Conservation (phyloP, 2,113 vertebrate genomes). For the Turdus rufiventris region DNA sequence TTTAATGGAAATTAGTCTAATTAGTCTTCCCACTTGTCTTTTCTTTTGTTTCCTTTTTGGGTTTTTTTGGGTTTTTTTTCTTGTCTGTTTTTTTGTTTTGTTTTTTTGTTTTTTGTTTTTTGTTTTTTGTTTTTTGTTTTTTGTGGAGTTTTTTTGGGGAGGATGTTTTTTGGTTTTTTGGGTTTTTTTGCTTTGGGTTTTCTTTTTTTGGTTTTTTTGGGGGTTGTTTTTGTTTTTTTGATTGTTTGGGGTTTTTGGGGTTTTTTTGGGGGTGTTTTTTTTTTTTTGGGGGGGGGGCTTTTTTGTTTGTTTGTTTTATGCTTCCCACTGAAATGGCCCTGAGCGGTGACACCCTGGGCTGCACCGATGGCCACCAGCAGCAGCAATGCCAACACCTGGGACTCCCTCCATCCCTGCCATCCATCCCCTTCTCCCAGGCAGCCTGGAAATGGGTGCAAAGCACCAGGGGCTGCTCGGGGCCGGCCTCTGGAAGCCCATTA, state of each 20-base stretch:
- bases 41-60: background rate
- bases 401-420: accelerated
- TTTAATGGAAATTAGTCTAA: accelerated
- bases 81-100: too few species aligned
- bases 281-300: background rate
- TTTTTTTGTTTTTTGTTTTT: too few species aligned
- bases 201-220: too few species aligned
- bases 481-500: background rate
- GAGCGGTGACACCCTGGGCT: accelerated
- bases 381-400: accelerated
- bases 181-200: too few species aligned
- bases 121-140: too few species aligned
- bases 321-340: accelerated
- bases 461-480: background rate
- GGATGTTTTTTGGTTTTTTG: too few species aligned
- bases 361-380: accelerated
- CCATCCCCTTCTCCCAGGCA: background rate
- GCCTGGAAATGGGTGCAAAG: background rate
- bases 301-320: accelerated
- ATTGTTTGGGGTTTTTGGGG: too few species aligned
- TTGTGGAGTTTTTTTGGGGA: too few species aligned
- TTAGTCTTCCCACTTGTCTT: too few species aligned
- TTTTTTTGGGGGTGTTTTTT: background rate
- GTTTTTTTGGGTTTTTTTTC: background rate
- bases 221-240: too few species aligned